Conservation (phyloP, 2,797 vertebrate genomes). For the Enteromius viviparus region DNA sequence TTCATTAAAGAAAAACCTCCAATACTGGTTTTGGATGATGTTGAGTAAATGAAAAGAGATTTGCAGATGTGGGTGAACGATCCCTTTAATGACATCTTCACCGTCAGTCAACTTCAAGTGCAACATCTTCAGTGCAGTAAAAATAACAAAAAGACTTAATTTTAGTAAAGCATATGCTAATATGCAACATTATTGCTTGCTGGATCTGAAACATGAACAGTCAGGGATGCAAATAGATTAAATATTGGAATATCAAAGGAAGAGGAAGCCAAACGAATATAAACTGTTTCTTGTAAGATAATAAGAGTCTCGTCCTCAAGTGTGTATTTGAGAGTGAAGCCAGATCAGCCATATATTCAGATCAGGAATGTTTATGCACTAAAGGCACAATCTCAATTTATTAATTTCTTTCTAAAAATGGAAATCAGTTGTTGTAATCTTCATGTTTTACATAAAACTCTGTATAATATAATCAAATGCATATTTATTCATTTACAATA, state of each 20-base stretch:
- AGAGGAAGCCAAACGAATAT: not conserved
- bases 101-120: not conserved
- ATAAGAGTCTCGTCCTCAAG: not conserved
- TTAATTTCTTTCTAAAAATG: not conserved
- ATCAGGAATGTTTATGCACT: not conserved
- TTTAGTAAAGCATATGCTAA: not conserved
- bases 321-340: not conserved
- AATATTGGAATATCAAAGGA: not conserved
- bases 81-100: not conserved
- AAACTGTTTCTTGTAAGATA: not conserved
- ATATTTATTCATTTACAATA: not conserved
- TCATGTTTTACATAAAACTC: not conserved
- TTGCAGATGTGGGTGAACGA: not conserved
- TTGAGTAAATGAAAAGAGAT: not conserved
- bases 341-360: not conserved
- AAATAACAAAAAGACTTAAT: not conserved
- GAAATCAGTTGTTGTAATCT: not conserved
- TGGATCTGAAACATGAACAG: not conserved
- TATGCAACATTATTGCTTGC: not conserved
- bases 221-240: not conserved
- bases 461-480: not conserved
- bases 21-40: not conserved
- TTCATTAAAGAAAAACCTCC: not conserved
- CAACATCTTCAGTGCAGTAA: not conserved
- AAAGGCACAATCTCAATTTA: not conserved